Conservation (phyloP, 2,797 vertebrate genomes). For the Spinibarbus caldwelli region DNA sequence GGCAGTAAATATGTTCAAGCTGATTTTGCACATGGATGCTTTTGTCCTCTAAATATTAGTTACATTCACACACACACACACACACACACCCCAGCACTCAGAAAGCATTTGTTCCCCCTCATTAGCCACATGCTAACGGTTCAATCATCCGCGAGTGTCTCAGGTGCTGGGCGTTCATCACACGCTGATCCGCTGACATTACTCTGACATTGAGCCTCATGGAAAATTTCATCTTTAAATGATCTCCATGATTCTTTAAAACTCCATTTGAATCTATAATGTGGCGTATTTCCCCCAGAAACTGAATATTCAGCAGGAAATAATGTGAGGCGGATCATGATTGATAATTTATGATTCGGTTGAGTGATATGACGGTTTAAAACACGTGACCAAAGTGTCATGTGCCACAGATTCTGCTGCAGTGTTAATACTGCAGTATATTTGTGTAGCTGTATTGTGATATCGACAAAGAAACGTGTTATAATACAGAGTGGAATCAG, state of each 20-base stretch:
- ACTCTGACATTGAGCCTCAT: slow-evolving; percentile 50
- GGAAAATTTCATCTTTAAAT: slow-evolving; percentile 21
- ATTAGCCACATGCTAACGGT: slow-evolving; percentile 65
- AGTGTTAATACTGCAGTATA: not conserved
- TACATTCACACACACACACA: slow-evolving; percentile 23
- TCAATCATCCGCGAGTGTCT: slow-evolving; percentile 48
- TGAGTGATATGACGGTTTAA: not conserved
- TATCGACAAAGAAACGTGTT: not conserved
- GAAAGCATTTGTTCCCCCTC: slow-evolving; percentile 64
- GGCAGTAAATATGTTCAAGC: slow-evolving; percentile 64
- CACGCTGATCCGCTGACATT: slow-evolving; percentile 47
- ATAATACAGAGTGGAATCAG: not conserved
- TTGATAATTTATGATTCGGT: not conserved
- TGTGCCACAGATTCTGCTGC: not conserved
- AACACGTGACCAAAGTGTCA: not conserved
- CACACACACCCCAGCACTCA: slow-evolving; percentile 34
- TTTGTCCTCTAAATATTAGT: slow-evolving; percentile 59
- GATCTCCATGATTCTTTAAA: not conserved
- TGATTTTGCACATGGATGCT: slow-evolving; percentile 74
- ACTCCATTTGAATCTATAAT: not conserved
- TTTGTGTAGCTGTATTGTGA: not conserved
- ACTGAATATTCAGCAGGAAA: slow-evolving; percentile 10
- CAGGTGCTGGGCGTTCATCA: slow-evolving; percentile 29
- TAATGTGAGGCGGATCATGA: not conserved
- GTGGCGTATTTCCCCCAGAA: not conserved